These are phyloP conservation scores for Petroica traversi DNA, from an alignment of 2,113 vertebrate species.

Conservation along the genomic window DNA sequence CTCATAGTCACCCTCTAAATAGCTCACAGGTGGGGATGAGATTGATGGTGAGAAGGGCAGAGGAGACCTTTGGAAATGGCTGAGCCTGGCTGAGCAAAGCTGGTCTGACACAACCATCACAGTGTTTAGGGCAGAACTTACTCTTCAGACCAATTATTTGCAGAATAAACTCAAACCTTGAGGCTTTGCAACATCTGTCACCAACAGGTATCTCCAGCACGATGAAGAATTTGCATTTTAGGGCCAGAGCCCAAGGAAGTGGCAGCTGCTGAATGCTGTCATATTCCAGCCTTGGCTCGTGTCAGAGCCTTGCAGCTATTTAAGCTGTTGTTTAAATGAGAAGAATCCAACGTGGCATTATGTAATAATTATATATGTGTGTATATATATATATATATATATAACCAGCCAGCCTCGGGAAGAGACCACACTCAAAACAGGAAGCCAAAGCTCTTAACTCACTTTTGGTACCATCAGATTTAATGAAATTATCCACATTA, in stretches of 20 bases:
- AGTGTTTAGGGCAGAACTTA: background rate
- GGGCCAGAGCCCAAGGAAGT: background rate
- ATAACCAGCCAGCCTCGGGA: background rate
- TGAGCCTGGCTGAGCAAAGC: background rate
- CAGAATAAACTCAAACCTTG: background rate
- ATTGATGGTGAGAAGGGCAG: background rate
- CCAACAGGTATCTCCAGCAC: background rate
- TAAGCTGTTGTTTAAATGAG: background rate
- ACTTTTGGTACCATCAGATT: background rate
- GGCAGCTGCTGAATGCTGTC: background rate
- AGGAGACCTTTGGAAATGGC: background rate
- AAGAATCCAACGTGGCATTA: background rate
- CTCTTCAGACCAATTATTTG: background rate
- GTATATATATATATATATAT: background rate
- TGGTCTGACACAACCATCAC: background rate
- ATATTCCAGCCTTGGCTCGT: background rate
- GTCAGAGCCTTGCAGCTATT: background rate
- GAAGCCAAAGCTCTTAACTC: background rate
- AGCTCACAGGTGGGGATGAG: background rate
- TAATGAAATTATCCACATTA: conserved; percentile 12
- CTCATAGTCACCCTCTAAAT: background rate
- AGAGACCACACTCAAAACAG: background rate
- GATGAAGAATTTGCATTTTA: background rate
- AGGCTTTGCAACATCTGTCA: background rate
- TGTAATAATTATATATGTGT: background rate